Percentiles rank a stretch among this genome's conserved stretches.
These are phyloP conservation scores for Tympanoctomys barrerae DNA, from an alignment of 2,797 vertebrate species.

Conservation along the genomic window DNA sequence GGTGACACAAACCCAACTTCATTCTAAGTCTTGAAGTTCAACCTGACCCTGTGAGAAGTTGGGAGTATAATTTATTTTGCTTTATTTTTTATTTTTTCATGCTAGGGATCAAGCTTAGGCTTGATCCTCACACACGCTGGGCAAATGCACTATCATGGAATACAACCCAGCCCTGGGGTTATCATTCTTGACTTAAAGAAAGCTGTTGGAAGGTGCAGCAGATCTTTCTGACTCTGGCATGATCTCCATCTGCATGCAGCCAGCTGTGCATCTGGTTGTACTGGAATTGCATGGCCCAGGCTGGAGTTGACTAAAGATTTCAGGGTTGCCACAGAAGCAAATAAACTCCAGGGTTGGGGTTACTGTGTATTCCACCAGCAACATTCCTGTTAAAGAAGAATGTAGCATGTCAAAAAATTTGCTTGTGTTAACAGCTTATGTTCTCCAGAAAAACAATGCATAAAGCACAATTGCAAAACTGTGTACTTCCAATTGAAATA, in stretches of 20 bases:
- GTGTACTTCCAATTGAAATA: background rate
- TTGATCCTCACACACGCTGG: background rate
- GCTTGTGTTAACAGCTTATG: background rate
- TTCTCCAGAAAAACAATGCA: background rate
- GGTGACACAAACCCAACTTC: too few species aligned
- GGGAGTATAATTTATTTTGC: background rate
- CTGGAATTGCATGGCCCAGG: background rate
- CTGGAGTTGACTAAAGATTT: background rate
- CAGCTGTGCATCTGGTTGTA: background rate
- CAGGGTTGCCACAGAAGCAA: background rate
- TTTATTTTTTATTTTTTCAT: background rate
- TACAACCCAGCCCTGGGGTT: background rate
- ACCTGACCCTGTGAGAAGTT: background rate
- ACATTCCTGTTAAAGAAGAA: background rate
- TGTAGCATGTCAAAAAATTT: background rate
- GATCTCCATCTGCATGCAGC: background rate
- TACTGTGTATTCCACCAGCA: fast-evolving
- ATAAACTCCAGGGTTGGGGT: fast-evolving
- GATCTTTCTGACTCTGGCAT: background rate
- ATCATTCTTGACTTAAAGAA: background rate
- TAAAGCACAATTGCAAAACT: background rate
- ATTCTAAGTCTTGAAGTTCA: background rate
- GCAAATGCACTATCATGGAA: background rate
- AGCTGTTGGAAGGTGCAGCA: background rate
- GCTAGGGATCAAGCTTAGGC: background rate